These are phyloP conservation scores for Diploptera punctata DNA, from an alignment of 2,888 invertebrate genomes.

Conservation along the genomic window DNA sequence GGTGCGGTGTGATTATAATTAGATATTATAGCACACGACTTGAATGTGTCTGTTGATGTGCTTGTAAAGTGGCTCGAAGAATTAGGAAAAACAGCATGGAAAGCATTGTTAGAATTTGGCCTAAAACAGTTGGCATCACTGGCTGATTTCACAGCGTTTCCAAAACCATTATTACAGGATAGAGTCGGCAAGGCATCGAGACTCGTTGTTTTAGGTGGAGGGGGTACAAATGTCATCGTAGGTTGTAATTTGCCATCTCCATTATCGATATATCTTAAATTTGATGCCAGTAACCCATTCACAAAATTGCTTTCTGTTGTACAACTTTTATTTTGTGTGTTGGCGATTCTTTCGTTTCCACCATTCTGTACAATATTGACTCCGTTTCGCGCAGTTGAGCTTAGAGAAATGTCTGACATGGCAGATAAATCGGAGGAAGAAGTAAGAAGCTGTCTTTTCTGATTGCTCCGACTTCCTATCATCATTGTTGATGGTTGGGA, in stretches of 20 bases:
- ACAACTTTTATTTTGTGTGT: background rate
- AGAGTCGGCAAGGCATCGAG: background rate
- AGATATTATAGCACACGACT: constrained; percentile 4
- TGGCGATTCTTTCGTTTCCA: background rate
- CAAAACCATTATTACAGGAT: background rate
- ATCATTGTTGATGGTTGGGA: constrained; percentile 18
- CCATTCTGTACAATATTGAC: background rate
- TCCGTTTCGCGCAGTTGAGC: constrained; percentile 8
- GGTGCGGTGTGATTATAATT: background rate
- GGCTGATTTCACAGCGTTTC: background rate
- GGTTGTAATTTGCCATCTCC: background rate
- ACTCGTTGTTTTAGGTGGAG: background rate
- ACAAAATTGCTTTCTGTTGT: background rate
- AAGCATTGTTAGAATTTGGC: background rate
- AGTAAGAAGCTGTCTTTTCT: constrained; percentile 42
- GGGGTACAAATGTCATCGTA: background rate
- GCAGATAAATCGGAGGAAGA: constrained; percentile 47
- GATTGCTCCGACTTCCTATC: background rate
- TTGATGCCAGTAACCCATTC: background rate
- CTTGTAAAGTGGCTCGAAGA: background rate
- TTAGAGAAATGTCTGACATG: constrained; percentile 46
- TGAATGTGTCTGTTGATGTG: background rate
- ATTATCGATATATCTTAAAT: constrained; percentile 1
- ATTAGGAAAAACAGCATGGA: background rate
- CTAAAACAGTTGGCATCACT: background rate